These are phyloP conservation scores for Phenganax subtilis DNA, from an alignment of 92 coral and sea anemone genomes.

Conservation along the genomic window DNA sequence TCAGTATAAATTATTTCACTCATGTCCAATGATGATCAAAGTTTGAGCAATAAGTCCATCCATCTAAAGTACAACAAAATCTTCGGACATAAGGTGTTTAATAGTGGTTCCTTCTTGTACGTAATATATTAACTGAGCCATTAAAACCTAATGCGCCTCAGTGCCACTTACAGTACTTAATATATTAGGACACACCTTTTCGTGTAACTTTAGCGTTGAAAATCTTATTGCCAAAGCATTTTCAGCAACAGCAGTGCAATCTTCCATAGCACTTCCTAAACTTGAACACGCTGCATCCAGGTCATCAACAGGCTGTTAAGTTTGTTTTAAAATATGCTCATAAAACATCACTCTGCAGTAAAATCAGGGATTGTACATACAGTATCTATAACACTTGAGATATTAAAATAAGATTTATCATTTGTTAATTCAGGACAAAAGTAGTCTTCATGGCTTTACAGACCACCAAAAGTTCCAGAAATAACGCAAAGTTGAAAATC, in stretches of 20 bases:
- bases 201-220: conserved; percentile 64
- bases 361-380: neutral
- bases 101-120: neutral
- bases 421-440: too few relatives aligned
- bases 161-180: neutral
- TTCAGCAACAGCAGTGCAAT: conserved; percentile 87
- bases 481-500: too few relatives aligned
- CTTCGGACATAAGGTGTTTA: neutral
- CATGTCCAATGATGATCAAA: neutral
- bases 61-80: too few relatives aligned
- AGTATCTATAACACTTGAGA: neutral
- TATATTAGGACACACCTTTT: conserved; percentile 33
- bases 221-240: conserved; percentile 84
- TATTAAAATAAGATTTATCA: neutral
- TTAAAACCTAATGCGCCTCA: neutral
- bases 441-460: too few relatives aligned
- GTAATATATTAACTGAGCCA: neutral
- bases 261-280: conserved; percentile 63
- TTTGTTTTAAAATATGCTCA: neutral
- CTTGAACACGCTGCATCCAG: conserved; percentile 73
- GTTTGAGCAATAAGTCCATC: neutral
- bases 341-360: neutral
- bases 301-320: conserved; percentile 42
- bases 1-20: neutral
- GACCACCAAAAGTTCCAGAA: too few relatives aligned